Percentiles rank a stretch among this genome's conserved stretches.
Conservation (phyloP, 2,797 vertebrate genomes). For the Typhlichthys subterraneus region DNA sequence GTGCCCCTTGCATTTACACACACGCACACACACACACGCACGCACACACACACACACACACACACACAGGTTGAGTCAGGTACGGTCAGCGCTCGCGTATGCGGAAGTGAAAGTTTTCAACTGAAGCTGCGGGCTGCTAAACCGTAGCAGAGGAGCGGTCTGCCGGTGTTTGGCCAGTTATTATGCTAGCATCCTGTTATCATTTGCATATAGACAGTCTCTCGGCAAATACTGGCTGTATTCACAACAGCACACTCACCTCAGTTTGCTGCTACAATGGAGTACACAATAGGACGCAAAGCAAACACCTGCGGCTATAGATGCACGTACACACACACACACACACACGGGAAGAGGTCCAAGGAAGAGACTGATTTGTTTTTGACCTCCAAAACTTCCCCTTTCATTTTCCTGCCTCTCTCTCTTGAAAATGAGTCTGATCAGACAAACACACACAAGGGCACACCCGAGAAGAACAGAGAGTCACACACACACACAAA, state of each 20-base stretch:
- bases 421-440: conserved; percentile 53
- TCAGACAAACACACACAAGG: conserved; percentile 31
- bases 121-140: conserved; percentile 32
- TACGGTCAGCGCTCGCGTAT: conserved; percentile 1
- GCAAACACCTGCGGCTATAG: conserved; percentile 18
- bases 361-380: conserved; percentile 52
- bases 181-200: conserved; percentile 67
- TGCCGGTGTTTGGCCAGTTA: conserved; percentile 44
- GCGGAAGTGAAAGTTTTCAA: conserved; percentile 22
- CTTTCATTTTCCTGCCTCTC: conserved; percentile 52
- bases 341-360: background rate
- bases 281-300: conserved; percentile 21
- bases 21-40: background rate
- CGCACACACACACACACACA: background rate
- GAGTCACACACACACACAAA: conserved; percentile 4
- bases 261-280: conserved; percentile 61
- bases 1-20: too few relatives aligned
- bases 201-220: conserved; percentile 79
- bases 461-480: conserved; percentile 11
- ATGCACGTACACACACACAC: conserved; percentile 6
- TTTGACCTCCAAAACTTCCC: conserved; percentile 77
- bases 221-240: conserved; percentile 59
- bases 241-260: conserved; percentile 49
- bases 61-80: conserved; percentile 4
- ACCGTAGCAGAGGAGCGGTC: conserved; percentile 30